phyloP scores from a whole-genome alignment of 1,140 invertebrate species.

The Leptinotarsa lineolata region DNA sequence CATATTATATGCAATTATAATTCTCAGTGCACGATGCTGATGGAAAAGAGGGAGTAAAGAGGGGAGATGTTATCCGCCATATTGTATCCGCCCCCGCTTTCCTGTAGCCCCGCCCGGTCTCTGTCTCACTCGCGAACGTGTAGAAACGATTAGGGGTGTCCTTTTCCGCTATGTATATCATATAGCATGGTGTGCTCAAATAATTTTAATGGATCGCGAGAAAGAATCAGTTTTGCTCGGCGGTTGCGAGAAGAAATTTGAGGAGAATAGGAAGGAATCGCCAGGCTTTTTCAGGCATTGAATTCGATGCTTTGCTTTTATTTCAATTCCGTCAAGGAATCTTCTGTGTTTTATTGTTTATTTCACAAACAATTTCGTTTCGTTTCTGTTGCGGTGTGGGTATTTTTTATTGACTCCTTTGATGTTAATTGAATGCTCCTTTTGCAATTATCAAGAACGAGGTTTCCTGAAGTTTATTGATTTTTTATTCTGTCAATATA shows the following conservation, averaged over 20 bases:
- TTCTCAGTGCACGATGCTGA: constrained; percentile 45
- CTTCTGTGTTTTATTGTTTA: constrained; percentile 30
- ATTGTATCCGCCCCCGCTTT: constrained; percentile 56
- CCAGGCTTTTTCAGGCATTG: constrained; percentile 29
- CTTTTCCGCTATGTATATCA: constrained; percentile 48
- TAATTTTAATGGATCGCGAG: constrained; percentile 54
- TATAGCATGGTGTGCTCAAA: constrained; percentile 47
- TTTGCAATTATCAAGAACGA: too few relatives aligned
- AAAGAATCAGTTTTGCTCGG: constrained; percentile 46
- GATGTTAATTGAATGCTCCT: neutral
- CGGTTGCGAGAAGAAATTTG: constrained; percentile 40
- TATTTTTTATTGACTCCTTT: neutral
- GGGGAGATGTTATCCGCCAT: constrained; percentile 55
- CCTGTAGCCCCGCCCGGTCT: constrained; percentile 49
- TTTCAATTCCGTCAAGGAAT: constrained; percentile 30
- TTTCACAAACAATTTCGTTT: constrained; percentile 29
- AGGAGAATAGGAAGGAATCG: constrained; percentile 27
- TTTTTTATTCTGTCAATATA: too few relatives aligned
- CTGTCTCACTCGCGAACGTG: constrained; percentile 38
- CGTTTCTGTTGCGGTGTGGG: constrained; percentile 9
- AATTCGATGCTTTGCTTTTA: constrained; percentile 30
- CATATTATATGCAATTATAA: constrained; percentile 56
- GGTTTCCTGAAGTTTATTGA: too few relatives aligned
- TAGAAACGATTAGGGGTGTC: constrained; percentile 5
- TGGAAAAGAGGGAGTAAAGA: constrained; percentile 44